phyloP scores from a whole-genome alignment of 1,140 invertebrate species.

The Drosophila takahashii region DNA sequence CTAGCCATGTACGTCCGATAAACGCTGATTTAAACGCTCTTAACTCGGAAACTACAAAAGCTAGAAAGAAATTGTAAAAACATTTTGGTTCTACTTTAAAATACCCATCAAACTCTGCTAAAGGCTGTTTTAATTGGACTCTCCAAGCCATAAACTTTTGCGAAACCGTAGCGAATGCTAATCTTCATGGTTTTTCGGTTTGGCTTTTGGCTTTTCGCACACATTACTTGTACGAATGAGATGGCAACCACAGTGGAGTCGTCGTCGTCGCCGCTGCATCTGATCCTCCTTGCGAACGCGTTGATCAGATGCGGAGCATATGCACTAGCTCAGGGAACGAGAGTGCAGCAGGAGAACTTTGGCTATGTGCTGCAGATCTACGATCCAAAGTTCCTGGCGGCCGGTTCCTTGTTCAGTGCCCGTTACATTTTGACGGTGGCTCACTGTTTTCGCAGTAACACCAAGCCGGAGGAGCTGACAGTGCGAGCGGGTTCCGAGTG shows the following conservation, averaged over 20 bases:
- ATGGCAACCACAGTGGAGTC: background rate
- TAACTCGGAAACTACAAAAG: too few species aligned
- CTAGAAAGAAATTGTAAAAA: too few species aligned
- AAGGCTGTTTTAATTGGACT: background rate
- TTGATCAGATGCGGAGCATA: background rate
- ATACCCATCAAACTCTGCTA: too few species aligned
- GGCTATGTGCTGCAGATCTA: slow-evolving; percentile 31
- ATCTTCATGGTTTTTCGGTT: background rate
- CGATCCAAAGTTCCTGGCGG: slow-evolving; percentile 10
- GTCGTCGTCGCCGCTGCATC: background rate
- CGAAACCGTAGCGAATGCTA: background rate
- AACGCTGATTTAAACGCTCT: too few species aligned
- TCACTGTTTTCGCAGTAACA: slow-evolving; percentile 4
- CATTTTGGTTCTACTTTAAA: too few species aligned
- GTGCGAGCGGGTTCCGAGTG: slow-evolving; percentile 6
- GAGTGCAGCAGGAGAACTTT: background rate
- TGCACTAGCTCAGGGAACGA: background rate
- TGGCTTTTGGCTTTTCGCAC: background rate
- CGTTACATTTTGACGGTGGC: slow-evolving; percentile 19
- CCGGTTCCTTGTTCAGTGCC: slow-evolving; percentile 13
- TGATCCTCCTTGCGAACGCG: background rate
- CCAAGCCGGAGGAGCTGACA: background rate
- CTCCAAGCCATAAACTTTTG: background rate
- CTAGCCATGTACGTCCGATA: too few species aligned
- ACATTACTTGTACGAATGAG: background rate